Percentiles rank a stretch among this genome's conserved stretches.
Evolutionary conservation across 2,113 vertebrate genomes (phyloP).

Genomic region (Dryoscopus gambensis): DNA sequence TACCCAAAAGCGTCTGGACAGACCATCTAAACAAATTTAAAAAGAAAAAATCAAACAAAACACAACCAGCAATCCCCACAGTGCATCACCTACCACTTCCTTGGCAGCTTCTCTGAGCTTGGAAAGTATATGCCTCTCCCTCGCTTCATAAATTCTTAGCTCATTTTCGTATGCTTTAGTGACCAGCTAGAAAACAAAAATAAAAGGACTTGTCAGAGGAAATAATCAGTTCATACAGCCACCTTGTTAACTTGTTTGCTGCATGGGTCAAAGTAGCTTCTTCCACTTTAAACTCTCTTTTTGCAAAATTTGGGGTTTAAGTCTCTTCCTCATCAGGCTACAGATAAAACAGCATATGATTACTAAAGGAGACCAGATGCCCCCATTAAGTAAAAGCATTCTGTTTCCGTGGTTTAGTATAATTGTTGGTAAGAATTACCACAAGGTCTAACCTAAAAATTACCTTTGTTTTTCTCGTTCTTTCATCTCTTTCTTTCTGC

Average conservation of each 20-base stretch:
- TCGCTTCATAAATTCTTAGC: conserved; percentile 75
- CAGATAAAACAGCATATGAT: background rate
- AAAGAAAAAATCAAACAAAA: background rate
- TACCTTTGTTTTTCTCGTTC: conserved; percentile 67
- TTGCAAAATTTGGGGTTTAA: background rate
- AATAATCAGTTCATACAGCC: background rate
- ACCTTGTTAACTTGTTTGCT: background rate
- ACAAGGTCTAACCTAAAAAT: background rate
- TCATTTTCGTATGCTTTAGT: conserved; percentile 79
- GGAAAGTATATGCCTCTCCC: conserved; percentile 68
- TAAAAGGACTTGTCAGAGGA: background rate
- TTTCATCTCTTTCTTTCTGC: conserved; percentile 57
- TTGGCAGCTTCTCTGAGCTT: conserved; percentile 69
- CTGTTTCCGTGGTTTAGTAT: background rate
- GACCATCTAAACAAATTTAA: background rate
- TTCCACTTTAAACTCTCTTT: background rate
- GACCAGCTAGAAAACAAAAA: conserved; percentile 66
- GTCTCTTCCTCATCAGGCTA: background rate
- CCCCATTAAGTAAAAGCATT: background rate
- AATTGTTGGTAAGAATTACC: background rate
- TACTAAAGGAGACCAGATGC: background rate
- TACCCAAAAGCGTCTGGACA: background rate
- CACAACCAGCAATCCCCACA: background rate
- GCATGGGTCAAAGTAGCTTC: background rate
- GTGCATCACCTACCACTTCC: conserved; percentile 59